Base-by-base conservation (phyloP, 2,113 vertebrate species). In the Paedocypris sp. region DNA sequence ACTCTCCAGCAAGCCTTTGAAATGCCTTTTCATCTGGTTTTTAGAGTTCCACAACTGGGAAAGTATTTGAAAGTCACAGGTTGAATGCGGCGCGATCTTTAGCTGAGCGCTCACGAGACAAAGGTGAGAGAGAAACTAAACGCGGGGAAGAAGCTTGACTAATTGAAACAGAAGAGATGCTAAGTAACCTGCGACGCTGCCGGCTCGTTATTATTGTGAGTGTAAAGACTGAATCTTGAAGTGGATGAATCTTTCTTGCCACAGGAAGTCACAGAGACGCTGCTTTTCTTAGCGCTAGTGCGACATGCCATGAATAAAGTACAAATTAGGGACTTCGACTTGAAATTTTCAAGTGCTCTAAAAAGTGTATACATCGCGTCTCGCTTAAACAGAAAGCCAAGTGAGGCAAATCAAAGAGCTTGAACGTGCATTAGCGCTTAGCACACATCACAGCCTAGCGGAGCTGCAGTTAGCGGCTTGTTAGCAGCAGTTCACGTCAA, bases 91-190 rank as follows among this genome's bases (percentile, higher is more conserved):
- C 35, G 20, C 15, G 6, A n/a, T 43, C 43, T 39, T 43, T 43
- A 31, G 25, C 26, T 38, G 15, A 19, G 38, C 29, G 38, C 31
- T 29, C 10, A 1, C 4, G 25, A 43, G 53, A 31, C 29, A 16
- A 20, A 31, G 38, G 16, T 23, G n/a, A 31, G 38, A 42, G 53
- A 38, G 5, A 26, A 38, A 3, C 19, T 7, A 9, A 25, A 8
- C 6, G 26, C 32, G 9, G 41, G 26, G 43, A 43, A 43, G 26
- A 31, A 57, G 25, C 23, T 43, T 6, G 10, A 4, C 10, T 57
- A 57, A 57, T 57, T 57, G 26, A 57, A 57, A 56, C 36, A 56
- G 36, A 57, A 57, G 29, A 50, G 16, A 18, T 8, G 38, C 38
- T 43, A 43, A 57, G 25, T 57, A 43, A 31, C 25, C 16, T 57